These are phyloP conservation scores for Pseudopipra pipra DNA, from an alignment of 2,113 vertebrate genomes.

Conservation along the genomic window DNA sequence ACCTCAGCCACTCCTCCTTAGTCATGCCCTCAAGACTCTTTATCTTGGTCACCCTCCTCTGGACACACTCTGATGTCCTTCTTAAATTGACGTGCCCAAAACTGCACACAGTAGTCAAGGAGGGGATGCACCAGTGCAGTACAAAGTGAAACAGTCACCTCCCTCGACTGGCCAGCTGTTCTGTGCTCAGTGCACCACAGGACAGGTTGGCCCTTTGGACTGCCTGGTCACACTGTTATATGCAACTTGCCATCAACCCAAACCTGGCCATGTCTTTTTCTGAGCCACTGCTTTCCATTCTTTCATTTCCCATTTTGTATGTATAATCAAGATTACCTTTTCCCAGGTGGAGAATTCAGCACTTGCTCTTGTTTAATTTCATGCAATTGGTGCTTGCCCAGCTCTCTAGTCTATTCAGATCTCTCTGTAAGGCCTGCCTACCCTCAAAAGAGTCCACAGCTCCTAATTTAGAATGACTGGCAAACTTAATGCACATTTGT, in stretches of 20 bases:
- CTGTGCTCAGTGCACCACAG: neutral
- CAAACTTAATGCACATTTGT: neutral
- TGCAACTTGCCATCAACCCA: neutral
- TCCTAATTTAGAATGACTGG: neutral
- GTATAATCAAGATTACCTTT: neutral
- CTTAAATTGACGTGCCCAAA: neutral
- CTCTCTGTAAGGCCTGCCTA: neutral
- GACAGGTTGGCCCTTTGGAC: neutral
- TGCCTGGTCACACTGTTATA: neutral
- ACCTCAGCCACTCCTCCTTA: neutral
- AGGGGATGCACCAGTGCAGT: fast-evolving
- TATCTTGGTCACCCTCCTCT: neutral
- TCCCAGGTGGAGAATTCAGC: neutral
- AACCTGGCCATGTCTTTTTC: neutral
- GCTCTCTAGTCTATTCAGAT: neutral
- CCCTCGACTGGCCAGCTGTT: fast-evolving
- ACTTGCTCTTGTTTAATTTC: neutral
- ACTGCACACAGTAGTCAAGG: neutral
- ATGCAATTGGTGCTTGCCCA: neutral
- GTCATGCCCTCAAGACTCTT: neutral
- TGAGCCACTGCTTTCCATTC: neutral
- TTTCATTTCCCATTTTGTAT: fast-evolving
- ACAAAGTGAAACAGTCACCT: neutral
- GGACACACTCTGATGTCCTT: neutral
- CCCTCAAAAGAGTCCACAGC: neutral